phyloP scores from a whole-genome alignment of 1,140 invertebrate species.

The Diabrotica virgifera region DNA sequence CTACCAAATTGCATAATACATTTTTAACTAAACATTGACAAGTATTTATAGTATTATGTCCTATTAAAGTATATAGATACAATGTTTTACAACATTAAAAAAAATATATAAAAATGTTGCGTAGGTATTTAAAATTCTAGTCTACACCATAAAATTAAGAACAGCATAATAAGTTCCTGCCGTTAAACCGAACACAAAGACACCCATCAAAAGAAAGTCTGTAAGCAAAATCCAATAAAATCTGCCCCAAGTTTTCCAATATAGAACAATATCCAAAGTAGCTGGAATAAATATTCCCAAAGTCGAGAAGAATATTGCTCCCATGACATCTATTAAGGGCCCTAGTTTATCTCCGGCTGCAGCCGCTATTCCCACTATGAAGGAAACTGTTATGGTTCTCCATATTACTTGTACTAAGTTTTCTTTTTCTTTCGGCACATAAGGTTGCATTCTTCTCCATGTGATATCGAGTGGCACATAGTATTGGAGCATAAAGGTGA shows the following conservation, averaged over 20 bases:
- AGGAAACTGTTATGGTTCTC: slow-evolving; percentile 55
- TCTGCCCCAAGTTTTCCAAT: slow-evolving; percentile 58
- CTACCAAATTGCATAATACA: too few relatives aligned
- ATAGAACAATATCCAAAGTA: slow-evolving; percentile 71
- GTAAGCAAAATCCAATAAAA: slow-evolving; percentile 64
- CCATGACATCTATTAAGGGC: slow-evolving; percentile 86
- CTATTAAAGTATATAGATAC: too few relatives aligned
- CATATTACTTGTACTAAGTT: slow-evolving; percentile 65
- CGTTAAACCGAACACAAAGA: slow-evolving; percentile 62
- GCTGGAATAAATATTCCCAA: slow-evolving; percentile 81
- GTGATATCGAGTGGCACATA: slow-evolving; percentile 82
- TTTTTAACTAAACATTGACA: too few relatives aligned
- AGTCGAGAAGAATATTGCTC: slow-evolving; percentile 83
- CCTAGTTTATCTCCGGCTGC: slow-evolving; percentile 73
- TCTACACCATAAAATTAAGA: slow-evolving; percentile 19
- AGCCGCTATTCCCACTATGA: slow-evolving; percentile 68
- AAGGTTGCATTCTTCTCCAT: slow-evolving; percentile 54
- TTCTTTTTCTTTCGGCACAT: slow-evolving; percentile 54
- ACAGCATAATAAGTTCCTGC: slow-evolving; percentile 58
- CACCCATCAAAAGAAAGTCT: slow-evolving; percentile 58
- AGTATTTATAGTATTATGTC: too few relatives aligned
- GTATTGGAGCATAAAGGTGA: slow-evolving; percentile 87
- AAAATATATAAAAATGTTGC: too few relatives aligned
- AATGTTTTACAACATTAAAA: too few relatives aligned
- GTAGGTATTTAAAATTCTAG: too few relatives aligned